Base-by-base conservation (phyloP, 2,797 vertebrate species). In the Clarias platycephalus region DNA sequence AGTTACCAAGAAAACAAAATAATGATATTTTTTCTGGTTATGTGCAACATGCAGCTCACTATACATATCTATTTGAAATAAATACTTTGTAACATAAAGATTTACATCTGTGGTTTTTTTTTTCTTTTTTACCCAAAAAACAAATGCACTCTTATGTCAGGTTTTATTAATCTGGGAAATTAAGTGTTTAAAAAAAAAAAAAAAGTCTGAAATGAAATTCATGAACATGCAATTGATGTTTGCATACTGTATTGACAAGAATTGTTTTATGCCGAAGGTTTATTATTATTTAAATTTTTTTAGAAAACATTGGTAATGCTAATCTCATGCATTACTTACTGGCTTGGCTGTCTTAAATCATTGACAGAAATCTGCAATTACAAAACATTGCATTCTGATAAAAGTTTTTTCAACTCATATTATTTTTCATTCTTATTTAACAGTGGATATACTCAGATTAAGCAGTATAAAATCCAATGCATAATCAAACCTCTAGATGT, bases 21-120 rank as follows among this genome's bases (percentile, higher is more conserved):
- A 55, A 72, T 62, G 40, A n/a, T 37, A 64, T 80, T 80, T 40
- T 70, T 80, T 63, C 26, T 80, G 77, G 40, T 80, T 18, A 71
- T 80, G 22, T 80, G 76, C 57, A 71, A 44, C 40, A 40, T 72
- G 26, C 67, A 80, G 6, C 31, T 74, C 68, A 81, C 31, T 55
- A 57, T 58, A 81, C 77, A 80, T 40, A 28, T 60, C 62, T 57
- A 83, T 78, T 77, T 67, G n/a, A 70, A 85, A 82, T 82, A 86
- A 82, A 86, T 71, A 49, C 58, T 68, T 80, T 60, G 66, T 37
- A 79, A 84, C 55, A 31, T 71, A 40, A 58, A 31, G 20, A 9
- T 37, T 34, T 77, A 31, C 9, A 34, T 34, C 37, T 82, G 81
- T 28, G 24, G 6, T 70, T 70, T 15, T 44, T 53, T 4, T 71